These are phyloP conservation scores for Brachionus rubens DNA, from an alignment of 1,140 invertebrate species.

Conservation along the genomic window DNA sequence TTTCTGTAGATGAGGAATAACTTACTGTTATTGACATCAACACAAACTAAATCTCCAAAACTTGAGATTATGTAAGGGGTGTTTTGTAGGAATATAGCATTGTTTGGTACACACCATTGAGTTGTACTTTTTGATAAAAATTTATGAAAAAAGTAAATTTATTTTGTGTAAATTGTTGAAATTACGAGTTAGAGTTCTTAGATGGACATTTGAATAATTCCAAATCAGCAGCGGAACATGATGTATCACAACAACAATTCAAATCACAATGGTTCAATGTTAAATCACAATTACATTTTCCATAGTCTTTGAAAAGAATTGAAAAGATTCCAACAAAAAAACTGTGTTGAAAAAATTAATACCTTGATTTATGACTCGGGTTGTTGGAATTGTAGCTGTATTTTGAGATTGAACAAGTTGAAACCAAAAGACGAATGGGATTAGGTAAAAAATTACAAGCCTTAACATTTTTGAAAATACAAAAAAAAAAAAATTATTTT, in stretches of 20 bases:
- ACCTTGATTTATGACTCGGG: too few relatives aligned
- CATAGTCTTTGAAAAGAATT: neutral
- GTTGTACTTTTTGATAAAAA: neutral
- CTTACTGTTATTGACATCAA: conserved; percentile 26
- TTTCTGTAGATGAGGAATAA: neutral
- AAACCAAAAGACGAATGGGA: too few relatives aligned
- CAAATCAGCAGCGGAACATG: neutral
- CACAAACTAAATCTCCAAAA: conserved; percentile 11
- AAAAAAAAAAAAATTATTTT: too few relatives aligned
- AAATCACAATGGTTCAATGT: neutral
- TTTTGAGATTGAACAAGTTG: too few relatives aligned
- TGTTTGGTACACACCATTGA: conserved; percentile 27
- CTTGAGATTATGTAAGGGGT: conserved; percentile 20
- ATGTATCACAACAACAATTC: conserved; percentile 17
- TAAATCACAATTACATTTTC: conserved; percentile 31
- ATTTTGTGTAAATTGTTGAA: neutral
- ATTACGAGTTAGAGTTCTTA: too few relatives aligned
- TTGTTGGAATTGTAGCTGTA: too few relatives aligned
- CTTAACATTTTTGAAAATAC: too few relatives aligned
- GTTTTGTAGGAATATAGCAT: neutral
- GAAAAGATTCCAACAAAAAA: too few relatives aligned
- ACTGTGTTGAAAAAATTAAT: too few relatives aligned
- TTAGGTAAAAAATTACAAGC: too few relatives aligned
- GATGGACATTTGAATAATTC: neutral
- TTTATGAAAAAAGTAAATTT: neutral